Conservation (phyloP, 2,888 invertebrate species). For the Mimas tiliae region DNA sequence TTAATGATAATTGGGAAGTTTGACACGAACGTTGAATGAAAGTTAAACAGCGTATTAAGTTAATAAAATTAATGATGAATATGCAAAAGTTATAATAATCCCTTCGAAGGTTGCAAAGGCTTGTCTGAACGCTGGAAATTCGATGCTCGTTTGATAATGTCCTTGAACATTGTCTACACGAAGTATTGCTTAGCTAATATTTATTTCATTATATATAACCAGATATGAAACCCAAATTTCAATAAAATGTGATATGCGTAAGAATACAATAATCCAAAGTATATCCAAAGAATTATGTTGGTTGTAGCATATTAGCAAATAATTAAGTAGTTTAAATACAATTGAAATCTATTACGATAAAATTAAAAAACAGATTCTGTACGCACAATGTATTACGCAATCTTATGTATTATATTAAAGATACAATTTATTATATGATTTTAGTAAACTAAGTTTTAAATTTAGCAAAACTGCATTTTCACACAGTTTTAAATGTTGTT, state of each 20-base stretch:
- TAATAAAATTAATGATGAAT: slow-evolving; percentile 44
- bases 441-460: too few species aligned
- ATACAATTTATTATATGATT: too few species aligned
- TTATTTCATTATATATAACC: slow-evolving; percentile 18
- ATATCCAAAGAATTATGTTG: background rate
- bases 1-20: slow-evolving; percentile 32
- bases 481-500: too few species aligned
- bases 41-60: slow-evolving; percentile 35
- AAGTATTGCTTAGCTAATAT: slow-evolving; percentile 16
- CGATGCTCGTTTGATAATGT: slow-evolving; percentile 3
- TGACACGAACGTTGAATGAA: slow-evolving; percentile 36
- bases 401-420: too few species aligned
- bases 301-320: too few species aligned
- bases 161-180: slow-evolving; percentile 13
- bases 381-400: too few species aligned
- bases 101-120: slow-evolving; percentile 46
- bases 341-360: too few species aligned
- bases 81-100: slow-evolving; percentile 53
- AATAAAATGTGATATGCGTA: background rate
- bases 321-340: too few species aligned
- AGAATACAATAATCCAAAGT: background rate
- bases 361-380: background rate
- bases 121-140: slow-evolving; percentile 32
- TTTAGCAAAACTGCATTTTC: too few species aligned
- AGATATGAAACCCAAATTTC: background rate